phyloP scores from a whole-genome alignment of 2,797 vertebrate genomes.

The Fistularia commersonii region DNA sequence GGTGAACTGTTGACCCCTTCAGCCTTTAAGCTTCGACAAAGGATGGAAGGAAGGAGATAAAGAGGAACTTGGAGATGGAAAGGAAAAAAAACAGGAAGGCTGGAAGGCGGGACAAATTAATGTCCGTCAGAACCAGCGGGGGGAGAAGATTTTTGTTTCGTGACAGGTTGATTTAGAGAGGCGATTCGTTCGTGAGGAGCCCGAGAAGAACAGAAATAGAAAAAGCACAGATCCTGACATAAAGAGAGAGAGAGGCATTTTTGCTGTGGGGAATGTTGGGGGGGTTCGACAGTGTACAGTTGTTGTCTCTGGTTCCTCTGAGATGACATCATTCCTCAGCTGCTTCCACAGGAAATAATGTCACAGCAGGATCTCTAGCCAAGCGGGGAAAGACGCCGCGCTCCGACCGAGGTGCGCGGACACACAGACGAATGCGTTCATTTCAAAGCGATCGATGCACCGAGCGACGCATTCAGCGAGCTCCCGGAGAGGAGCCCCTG shows the following conservation, averaged over 20 bases:
- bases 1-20: conserved; percentile 23
- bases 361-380: conserved; percentile 69
- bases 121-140: conserved; percentile 14
- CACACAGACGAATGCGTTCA: conserved; percentile 34
- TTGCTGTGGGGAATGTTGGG: not conserved
- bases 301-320: conserved; percentile 63
- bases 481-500: conserved; percentile 24
- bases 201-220: conserved; percentile 1
- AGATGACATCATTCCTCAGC: conserved; percentile 72
- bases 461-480: conserved; percentile 11
- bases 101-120: conserved; percentile 29
- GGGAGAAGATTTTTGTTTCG: conserved; percentile 14
- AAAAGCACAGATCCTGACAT: not conserved
- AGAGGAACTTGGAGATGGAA: not conserved
- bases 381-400: conserved; percentile 50
- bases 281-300: conserved; percentile 19
- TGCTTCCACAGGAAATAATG: conserved; percentile 77
- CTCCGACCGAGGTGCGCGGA: conserved; percentile 38
- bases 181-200: conserved; percentile 21
- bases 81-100: conserved; percentile 26
- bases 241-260: conserved; percentile 12
- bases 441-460: conserved; percentile 3
- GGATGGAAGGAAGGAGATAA: conserved; percentile 1
- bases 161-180: conserved; percentile 16
- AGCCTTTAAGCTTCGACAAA: conserved; percentile 3